These are phyloP conservation scores for Ernsta delagoae DNA, from an alignment of 2,888 invertebrate species.

Conservation along the genomic window DNA sequence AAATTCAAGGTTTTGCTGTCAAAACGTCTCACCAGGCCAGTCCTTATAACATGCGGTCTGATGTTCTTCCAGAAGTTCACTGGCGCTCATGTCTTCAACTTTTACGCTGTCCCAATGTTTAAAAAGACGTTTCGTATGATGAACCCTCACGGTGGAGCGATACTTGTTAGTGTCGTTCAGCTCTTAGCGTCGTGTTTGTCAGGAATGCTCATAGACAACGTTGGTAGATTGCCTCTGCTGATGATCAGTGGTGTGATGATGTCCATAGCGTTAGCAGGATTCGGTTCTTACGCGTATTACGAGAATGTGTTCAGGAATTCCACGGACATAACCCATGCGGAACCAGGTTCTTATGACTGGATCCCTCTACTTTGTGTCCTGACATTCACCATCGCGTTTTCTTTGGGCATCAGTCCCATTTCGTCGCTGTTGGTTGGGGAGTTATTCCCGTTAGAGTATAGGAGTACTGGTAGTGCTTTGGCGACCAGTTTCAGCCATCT, in stretches of 20 bases:
- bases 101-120: conserved; percentile 94
- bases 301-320: conserved; percentile 84
- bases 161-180: conserved; percentile 93
- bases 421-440: conserved; percentile 90
- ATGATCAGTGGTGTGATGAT: conserved; percentile 93
- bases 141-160: conserved; percentile 93
- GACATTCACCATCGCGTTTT: conserved; percentile 93
- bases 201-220: conserved; percentile 92
- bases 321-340: conserved; percentile 60
- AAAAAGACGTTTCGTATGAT: conserved; percentile 91
- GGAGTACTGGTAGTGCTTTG: conserved; percentile 88
- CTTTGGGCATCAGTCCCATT: conserved; percentile 91
- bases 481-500: conserved; percentile 93
- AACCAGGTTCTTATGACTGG: conserved; percentile 88
- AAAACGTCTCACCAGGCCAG: conserved; percentile 86
- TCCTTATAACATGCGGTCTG: conserved; percentile 92
- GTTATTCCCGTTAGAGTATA: conserved; percentile 88
- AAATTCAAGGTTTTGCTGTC: conserved; percentile 70
- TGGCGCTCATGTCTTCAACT: conserved; percentile 93
- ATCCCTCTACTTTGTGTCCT: conserved; percentile 93
- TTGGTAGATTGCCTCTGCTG: conserved; percentile 92
- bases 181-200: conserved; percentile 92
- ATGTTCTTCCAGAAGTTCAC: conserved; percentile 96
- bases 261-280: conserved; percentile 92
- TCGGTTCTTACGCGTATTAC: conserved; percentile 94